Percentiles rank a stretch among this genome's conserved stretches.
phyloP scores from a whole-genome alignment of 2,797 vertebrate genomes.

The Falco peregrinus region DNA sequence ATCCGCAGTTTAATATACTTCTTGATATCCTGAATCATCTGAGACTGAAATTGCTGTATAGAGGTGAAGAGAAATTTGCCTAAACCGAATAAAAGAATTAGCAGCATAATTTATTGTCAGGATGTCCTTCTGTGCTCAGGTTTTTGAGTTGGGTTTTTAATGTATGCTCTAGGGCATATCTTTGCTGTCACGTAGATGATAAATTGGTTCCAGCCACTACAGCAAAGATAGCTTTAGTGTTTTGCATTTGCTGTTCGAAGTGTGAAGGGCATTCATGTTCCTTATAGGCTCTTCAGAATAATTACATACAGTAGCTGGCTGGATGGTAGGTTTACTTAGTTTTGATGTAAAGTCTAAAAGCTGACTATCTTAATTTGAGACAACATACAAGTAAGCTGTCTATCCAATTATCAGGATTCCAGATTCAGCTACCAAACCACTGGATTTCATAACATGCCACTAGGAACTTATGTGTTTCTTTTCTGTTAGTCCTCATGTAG shows the following conservation, averaged over 20 bases:
- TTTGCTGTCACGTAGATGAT: neutral
- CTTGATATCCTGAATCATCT: neutral
- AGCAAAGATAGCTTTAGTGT: neutral
- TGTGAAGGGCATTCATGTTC: neutral
- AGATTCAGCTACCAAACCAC: neutral
- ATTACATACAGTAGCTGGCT: neutral
- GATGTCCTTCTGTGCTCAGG: neutral
- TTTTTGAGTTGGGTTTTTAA: neutral
- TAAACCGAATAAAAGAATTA: neutral
- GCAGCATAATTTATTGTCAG: neutral
- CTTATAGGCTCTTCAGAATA: neutral
- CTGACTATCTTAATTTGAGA: neutral
- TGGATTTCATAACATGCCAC: neutral
- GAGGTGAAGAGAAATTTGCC: neutral
- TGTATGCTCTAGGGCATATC: neutral
- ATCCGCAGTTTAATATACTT: neutral
- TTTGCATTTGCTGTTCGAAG: neutral
- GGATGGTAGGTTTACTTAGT: neutral
- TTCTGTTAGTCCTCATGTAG: neutral
- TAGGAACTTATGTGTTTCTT: neutral
- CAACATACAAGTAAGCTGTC: neutral
- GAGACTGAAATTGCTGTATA: neutral
- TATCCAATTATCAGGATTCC: neutral
- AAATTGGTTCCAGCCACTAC: neutral
- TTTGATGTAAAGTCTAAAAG: neutral